Evolutionary conservation across 2,888 invertebrate species (phyloP), one percentile per base, ranked within the genome.

Genomic region (Megastigmus dorsalis): DNA sequence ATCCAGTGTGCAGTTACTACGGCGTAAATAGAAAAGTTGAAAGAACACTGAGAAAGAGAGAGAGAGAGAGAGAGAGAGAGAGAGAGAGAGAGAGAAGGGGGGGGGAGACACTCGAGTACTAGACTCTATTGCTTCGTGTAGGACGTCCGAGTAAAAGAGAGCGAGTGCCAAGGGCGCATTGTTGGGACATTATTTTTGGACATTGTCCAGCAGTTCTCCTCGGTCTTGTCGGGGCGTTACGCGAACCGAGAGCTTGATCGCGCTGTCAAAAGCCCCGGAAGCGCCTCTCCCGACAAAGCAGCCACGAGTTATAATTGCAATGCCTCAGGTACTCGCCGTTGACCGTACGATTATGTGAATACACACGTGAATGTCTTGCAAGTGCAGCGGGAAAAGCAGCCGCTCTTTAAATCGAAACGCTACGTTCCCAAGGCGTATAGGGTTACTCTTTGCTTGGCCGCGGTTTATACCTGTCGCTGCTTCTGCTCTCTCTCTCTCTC

Each of bases 361-460:
- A n/a, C n/a, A n/a, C n/a, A n/a, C n/a, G n/a, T n/a, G n/a, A n/a
- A n/a, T n/a, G n/a, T n/a, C n/a, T n/a, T n/a, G 57, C 54, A 73
- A 66, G 60, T 68, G 48, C 67, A 52, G 13, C 43, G n/a, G 43
- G 15, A 38, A 57, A 59, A 57, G 55, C 20, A 28, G 23, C 57
- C 10, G 41, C 50, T 48, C 36, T 62, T 62, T 48, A 48, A 62
- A 48, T 36, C 62, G 62, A 62, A 41, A 43, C 63, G 26, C 36
- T 38, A 50, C 30, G 82, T 87, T 87, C 87, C 86, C 87, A 88
- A 87, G 87, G 87, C 83, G 82, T 88, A n/a, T n/a, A 86, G 85
- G 84, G 86, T 88, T 88, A 88, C n/a, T n/a, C n/a, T n/a, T n/a
- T n/a, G n/a, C n/a, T n/a, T n/a, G n/a, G n/a, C 87, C 79, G n/a